These are phyloP conservation scores for Aleiodes testaceus DNA, from an alignment of 2,888 invertebrate species.

Conservation along the genomic window DNA sequence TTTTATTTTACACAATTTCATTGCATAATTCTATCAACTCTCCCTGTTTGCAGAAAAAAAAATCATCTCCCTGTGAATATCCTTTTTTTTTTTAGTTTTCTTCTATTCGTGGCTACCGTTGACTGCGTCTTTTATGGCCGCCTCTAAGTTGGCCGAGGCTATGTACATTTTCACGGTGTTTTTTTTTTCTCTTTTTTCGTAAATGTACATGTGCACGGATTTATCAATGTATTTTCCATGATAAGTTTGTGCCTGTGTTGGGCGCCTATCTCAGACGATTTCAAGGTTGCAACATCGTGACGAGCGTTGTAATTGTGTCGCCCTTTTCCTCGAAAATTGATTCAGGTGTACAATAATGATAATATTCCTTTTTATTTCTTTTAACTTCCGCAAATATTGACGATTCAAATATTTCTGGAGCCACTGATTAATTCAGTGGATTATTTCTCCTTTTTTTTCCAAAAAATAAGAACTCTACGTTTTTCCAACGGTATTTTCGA, in stretches of 20 bases:
- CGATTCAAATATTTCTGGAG: too few relatives aligned
- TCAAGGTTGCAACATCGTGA: conserved; percentile 61
- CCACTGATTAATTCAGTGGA: too few relatives aligned
- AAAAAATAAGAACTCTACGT: too few relatives aligned
- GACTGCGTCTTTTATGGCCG: conserved; percentile 62
- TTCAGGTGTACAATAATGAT: neutral
- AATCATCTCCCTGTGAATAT: neutral
- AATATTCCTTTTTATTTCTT: neutral
- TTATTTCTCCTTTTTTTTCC: too few relatives aligned
- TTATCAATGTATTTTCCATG: conserved; percentile 54
- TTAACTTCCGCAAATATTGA: neutral
- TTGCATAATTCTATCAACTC: conserved; percentile 17
- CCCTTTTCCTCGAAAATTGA: conserved; percentile 5
- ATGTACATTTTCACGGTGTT: conserved; percentile 65
- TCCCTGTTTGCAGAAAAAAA: neutral
- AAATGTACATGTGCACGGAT: conserved; percentile 55
- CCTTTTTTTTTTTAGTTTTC: conserved; percentile 32
- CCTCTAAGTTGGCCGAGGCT: conserved; percentile 71
- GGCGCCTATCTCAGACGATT: neutral
- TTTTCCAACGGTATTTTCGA: too few relatives aligned
- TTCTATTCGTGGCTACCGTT: conserved; percentile 52
- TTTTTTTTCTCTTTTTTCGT: conserved; percentile 49
- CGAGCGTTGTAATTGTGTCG: conserved; percentile 1
- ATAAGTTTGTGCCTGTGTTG: conserved; percentile 54
- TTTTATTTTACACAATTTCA: conserved; percentile 23